Percentiles rank a stretch among this genome's conserved stretches.
Evolutionary conservation across 64 coral and sea anemone genomes (phyloP).

Genomic region (Stichodactyla mertensii): DNA sequence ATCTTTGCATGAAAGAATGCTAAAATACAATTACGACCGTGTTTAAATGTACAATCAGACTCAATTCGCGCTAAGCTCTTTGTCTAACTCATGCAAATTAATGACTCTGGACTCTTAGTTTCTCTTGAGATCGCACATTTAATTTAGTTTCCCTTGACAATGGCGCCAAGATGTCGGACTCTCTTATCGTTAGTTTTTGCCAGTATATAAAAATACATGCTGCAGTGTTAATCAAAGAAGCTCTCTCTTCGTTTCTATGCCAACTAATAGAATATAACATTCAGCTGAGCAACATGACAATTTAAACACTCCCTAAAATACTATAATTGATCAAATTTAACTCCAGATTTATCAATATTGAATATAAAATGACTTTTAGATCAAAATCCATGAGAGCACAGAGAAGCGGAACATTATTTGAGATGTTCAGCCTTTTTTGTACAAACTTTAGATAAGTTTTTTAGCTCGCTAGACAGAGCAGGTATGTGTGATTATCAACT

Average conservation of each 20-base stretch:
- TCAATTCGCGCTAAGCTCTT: too few relatives aligned
- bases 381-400: not conserved
- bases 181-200: too few relatives aligned
- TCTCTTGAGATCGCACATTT: too few relatives aligned
- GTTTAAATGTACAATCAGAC: too few relatives aligned
- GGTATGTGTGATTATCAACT: not conserved
- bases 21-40: too few relatives aligned
- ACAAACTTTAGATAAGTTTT: not conserved
- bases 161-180: too few relatives aligned
- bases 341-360: not conserved
- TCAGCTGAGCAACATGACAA: not conserved
- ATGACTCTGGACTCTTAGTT: too few relatives aligned
- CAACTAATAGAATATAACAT: not conserved
- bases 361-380: too few relatives aligned
- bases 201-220: too few relatives aligned
- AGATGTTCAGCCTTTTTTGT: not conserved
- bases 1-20: not conserved
- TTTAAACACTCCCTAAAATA: not conserved
- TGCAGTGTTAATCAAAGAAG: not conserved
- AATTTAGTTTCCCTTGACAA: too few relatives aligned
- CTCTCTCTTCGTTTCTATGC: slow-evolving; percentile 3
- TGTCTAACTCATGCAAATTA: too few relatives aligned
- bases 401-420: not conserved
- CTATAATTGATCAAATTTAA: not conserved
- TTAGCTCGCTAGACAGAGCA: not conserved